Evolutionary conservation across 2,113 vertebrate genomes (phyloP).

Genomic region (Progne subis): DNA sequence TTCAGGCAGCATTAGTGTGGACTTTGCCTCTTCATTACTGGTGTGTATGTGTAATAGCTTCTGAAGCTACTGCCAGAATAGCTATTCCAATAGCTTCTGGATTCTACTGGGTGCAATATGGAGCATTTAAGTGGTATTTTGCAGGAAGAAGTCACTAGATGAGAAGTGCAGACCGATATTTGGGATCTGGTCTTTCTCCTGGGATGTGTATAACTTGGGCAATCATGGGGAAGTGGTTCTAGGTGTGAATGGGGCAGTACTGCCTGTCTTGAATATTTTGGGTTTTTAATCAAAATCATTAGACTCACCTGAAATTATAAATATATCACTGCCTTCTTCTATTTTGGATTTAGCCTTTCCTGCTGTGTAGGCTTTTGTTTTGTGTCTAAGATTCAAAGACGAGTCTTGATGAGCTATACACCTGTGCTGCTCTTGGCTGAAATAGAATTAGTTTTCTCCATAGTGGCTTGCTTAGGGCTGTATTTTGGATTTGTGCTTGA

Average conservation of each 20-base stretch:
- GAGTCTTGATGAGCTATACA: neutral
- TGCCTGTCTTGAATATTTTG: neutral
- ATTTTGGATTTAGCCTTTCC: neutral
- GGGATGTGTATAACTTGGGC: too few relatives aligned
- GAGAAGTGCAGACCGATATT: neutral
- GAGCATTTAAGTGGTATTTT: neutral
- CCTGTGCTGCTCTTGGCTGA: neutral
- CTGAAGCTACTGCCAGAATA: neutral
- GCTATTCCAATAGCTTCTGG: neutral
- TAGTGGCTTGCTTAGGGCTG: neutral
- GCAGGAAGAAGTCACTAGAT: neutral
- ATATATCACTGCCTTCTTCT: neutral
- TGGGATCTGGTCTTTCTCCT: neutral
- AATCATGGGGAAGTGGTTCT: neutral
- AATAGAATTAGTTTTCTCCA: neutral
- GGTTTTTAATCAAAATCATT: neutral
- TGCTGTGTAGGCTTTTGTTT: neutral
- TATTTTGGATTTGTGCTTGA: neutral
- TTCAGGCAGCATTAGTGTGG: neutral
- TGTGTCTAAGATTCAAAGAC: neutral
- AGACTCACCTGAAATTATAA: neutral
- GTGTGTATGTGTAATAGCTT: neutral
- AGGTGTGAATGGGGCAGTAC: neutral
- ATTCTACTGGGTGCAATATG: neutral
- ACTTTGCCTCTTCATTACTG: neutral